Evolutionary conservation across 2,113 vertebrate genomes (phyloP), one percentile per base, ranked within the genome.

Genomic region (Archocentrus centrarchus): DNA sequence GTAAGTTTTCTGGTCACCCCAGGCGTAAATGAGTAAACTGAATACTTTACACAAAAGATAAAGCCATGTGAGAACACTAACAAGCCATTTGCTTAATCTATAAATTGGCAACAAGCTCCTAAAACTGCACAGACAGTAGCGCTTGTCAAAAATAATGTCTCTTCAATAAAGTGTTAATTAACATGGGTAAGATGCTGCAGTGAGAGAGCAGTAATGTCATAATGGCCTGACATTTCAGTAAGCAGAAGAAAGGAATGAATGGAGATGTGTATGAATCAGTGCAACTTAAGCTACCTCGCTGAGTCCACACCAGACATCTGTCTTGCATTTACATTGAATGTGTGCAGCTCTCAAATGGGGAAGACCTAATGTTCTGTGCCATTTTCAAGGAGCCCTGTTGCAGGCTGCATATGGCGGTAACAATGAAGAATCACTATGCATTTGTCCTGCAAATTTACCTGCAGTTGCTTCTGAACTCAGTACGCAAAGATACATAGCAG

Each of bases 181-280:
- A 75, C 6, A 68, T 64, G 57, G 35, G 44, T 80, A 76, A 80
- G 58, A 81, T 47, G 68, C 22, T 77, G 75, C 81, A 78, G 63
- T 63, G 53, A 70, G 24, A 80, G 58, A 88, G 61, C 55, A 79
- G 60, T 60, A 78, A 88, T 73, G 22, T 63, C 66, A 82, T 77
- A 86, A 92, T 80, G 35, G 75, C n/a, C 62, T 75, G 55, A 83
- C 44, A 82, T 88, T 84, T 86, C 53, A 41, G 44, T 6, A 17
- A 86, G 13, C 60, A 82, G 44, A 81, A 75, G 77, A 86, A 90
- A 75, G 47, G 70, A 78, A 88, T 86, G 70, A 89, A 89, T 89
- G 80, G 66, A 83, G 55, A 44, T 37, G 59, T 9, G 14, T 58
- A 57, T 83, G 35, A 90, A 89, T 90, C 77, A 66, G 27, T 55